Evolutionary conservation across 1,140 invertebrate genomes (phyloP).

Genomic region (Prorops nasuta): DNA sequence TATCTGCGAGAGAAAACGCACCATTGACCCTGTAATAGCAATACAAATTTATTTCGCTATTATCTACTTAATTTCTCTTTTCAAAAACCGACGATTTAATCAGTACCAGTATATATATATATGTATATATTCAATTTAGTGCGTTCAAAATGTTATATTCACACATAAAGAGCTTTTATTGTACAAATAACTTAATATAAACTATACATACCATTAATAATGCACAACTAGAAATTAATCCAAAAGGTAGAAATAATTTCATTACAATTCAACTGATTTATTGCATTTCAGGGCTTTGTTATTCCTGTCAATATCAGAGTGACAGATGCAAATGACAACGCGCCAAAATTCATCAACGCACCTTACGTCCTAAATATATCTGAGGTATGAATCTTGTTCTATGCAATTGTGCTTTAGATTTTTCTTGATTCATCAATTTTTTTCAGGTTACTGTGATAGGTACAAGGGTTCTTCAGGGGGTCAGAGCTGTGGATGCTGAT

Average conservation of each 20-base stretch:
- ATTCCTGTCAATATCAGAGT: constrained; percentile 88
- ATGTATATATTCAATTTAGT: not conserved
- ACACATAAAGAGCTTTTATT: too few species aligned
- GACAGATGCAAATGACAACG: constrained; percentile 91
- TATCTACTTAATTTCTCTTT: not conserved
- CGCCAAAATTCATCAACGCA: constrained; percentile 77
- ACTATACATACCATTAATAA: too few species aligned
- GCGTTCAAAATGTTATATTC: not conserved
- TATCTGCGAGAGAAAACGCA: constrained; percentile 75
- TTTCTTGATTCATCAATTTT: not conserved
- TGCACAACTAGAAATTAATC: too few species aligned
- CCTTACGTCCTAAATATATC: constrained; percentile 82
- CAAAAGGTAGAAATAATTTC: too few species aligned
- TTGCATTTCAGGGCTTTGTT: constrained; percentile 69
- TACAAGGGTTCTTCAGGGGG: constrained; percentile 74
- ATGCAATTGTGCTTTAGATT: not conserved
- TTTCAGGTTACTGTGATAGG: constrained; percentile 74
- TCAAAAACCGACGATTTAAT: too few species aligned
- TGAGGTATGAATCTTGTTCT: constrained; percentile 61
- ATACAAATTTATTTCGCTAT: not conserved
- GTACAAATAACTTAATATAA: too few species aligned
- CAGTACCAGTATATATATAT: not conserved
- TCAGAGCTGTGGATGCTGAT: constrained; percentile 79
- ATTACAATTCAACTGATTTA: constrained; percentile 14
- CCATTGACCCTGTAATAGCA: constrained; percentile 69